phyloP scores from a whole-genome alignment of 2,113 vertebrate species.

The Hyperoodon ampullatus region DNA sequence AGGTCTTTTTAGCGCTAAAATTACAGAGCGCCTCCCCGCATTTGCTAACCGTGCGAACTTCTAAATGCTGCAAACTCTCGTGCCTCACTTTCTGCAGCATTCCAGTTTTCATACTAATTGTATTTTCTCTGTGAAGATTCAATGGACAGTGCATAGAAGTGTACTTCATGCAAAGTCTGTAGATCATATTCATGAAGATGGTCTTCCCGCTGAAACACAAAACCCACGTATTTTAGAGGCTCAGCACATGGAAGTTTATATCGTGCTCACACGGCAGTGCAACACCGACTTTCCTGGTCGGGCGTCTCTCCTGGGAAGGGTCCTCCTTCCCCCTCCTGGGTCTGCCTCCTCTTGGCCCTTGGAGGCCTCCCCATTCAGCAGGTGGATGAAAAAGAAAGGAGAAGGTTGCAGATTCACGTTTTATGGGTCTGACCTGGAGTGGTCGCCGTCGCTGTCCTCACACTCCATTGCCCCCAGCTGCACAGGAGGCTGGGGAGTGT shows the following conservation, averaged over 20 bases:
- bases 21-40: not conserved
- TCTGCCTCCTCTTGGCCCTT: not conserved
- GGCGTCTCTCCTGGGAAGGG: not conserved
- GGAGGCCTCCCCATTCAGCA: not conserved
- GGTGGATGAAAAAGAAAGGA: not conserved
- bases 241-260: rapidly evolving
- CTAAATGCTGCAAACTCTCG: not conserved
- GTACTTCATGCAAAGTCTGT: not conserved
- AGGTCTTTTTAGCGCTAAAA: not conserved
- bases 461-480: rapidly evolving
- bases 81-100: not conserved
- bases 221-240: rapidly evolving
- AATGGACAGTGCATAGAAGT: not conserved
- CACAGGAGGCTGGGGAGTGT: not conserved
- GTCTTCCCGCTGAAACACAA: not conserved
- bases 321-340: too few species aligned
- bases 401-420: rapidly evolving
- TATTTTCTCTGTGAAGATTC: not conserved
- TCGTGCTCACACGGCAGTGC: not conserved
- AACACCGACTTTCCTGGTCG: rapidly evolving
- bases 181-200: rapidly evolving
- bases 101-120: not conserved
- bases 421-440: not conserved
- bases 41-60: not conserved
- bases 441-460: not conserved